Base-by-base conservation (phyloP, 2,113 vertebrate genomes). In the Siniperca knerii region DNA sequence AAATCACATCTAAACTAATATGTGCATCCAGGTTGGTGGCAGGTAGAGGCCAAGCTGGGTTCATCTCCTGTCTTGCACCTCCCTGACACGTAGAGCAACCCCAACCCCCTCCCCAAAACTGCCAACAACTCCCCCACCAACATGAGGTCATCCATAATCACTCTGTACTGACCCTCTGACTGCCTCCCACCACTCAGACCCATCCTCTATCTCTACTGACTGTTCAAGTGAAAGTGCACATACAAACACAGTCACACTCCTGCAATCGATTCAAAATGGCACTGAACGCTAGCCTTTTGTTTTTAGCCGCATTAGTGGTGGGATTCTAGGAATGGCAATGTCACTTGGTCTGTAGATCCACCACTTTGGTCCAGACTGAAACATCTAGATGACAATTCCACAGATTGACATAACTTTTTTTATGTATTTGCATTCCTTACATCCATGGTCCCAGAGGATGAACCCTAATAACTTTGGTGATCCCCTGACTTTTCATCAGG, bases 1-100 rank as follows among this genome's bases (percentile, higher is more conserved):
- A 85, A 84, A 92, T 93, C 92, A 88, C 75, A 79, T 90, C 86
- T 90, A 87, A 92, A 92, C 90, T 83, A 88, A 91, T 87, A 86
- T 55, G 75, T 65, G 79, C 61, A 72, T 77, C 46, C 82, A 71
- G 80, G 58, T 82, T 61, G n/a, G 75, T 79, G 82, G 88, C 77
- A 89, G 89, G 83, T 60, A 61, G 61, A 65, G 86, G 85, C 79
- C 81, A 86, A 75, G 83, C 78, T 37, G 65, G 85, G 77, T 90
- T 91, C 87, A 90, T 61, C 87, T 75, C 77, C 75, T 52, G 75
- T 79, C 89, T 76, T 25, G 21, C 79, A 72, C 72, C 44, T 73
- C 76, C 55, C 58, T 84, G 82, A 83, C 67, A 79, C 58, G 20
- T 55, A 40, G 21, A 67, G 64, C 69, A 15, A 57, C 48, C 71